Evolutionary conservation across 2,888 invertebrate genomes (phyloP).

Genomic region (Hirtodrosophila trivittata): DNA sequence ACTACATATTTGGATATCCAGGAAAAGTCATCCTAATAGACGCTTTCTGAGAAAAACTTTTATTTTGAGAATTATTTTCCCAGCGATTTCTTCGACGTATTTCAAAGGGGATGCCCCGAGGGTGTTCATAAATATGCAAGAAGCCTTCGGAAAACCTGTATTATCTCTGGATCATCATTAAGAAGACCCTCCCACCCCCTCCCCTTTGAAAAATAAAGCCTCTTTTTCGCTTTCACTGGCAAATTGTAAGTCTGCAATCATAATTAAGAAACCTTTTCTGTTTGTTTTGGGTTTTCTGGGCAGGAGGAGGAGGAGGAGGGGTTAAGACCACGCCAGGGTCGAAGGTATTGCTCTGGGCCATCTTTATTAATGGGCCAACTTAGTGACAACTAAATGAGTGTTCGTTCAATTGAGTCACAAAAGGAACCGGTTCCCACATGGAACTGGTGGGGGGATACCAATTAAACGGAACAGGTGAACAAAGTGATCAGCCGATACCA

Average conservation of each 20-base stretch:
- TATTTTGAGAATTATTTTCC: too few species aligned
- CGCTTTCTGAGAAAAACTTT: too few species aligned
- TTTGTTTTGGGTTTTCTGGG: background rate
- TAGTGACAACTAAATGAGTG: conserved; percentile 76
- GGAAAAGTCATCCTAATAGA: too few species aligned
- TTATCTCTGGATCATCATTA: too few species aligned
- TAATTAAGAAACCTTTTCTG: conserved; percentile 35
- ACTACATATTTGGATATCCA: too few species aligned
- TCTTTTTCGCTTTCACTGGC: conserved; percentile 48
- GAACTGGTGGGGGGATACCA: conserved; percentile 24
- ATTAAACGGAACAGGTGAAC: conserved; percentile 76
- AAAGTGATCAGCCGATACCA: conserved; percentile 39
- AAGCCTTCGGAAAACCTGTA: too few species aligned
- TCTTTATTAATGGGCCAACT: conserved; percentile 65
- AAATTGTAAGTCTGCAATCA: conserved; percentile 32
- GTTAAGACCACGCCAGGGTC: conserved; percentile 38
- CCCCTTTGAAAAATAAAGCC: background rate
- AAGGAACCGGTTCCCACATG: conserved; percentile 13
- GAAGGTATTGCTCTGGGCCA: conserved; percentile 24
- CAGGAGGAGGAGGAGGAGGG: background rate
- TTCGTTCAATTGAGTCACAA: conserved; percentile 61
- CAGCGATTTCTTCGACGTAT: too few species aligned
- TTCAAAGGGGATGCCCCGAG: too few species aligned
- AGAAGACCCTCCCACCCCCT: too few species aligned
- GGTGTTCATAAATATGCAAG: too few species aligned